Evolutionary conservation across 2,113 vertebrate genomes (phyloP), one percentile per base, ranked within the genome.

Genomic region (Caloenas nicobarica): DNA sequence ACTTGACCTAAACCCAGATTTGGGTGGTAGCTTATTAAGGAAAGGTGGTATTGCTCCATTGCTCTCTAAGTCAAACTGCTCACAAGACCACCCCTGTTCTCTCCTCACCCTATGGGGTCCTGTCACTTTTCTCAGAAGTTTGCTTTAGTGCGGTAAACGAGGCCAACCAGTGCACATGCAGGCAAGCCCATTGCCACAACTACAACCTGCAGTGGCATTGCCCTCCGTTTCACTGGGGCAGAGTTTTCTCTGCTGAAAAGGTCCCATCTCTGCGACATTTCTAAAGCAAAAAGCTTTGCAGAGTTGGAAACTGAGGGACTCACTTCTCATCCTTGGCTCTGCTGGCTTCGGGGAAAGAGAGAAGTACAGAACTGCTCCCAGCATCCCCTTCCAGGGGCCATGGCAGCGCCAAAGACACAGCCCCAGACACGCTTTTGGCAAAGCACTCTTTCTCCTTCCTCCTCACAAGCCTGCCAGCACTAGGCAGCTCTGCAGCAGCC

Each of bases 151-250:
- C 31, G 71, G 28, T 53, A 76, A 81, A 62, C 9, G 36, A 44
- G 46, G 40, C 28, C 24, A 57, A 11, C 11, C 22, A 26, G 42
- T 4, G 0, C 61, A 33, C 56, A 70, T 25, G 15, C 26, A 61
- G 36, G 25, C 28, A 54, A 64, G 17, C 86, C 60, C n/a, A 11
- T 36, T 24, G 16, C 31, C 29, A 48, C 42, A 53, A n/a, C 31
- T 66, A 42, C 54, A 65, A 11, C 21, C 26, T 2, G 2, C 57
- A 48, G n/a, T 0, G 0, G 13, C 15, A 2, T 16, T 26, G 31
- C 29, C 17, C 38, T 84, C 26, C 34, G 29, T 91, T 64, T 74
- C 65, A 74, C 53, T 3, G 3, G 18, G 23, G 24, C 73, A 29
- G 14, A 2, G 4, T 38, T 61, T 83, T 61, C 73, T 46, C 36